phyloP scores from a whole-genome alignment of 2,113 vertebrate species.

The Menura novaehollandiae region DNA sequence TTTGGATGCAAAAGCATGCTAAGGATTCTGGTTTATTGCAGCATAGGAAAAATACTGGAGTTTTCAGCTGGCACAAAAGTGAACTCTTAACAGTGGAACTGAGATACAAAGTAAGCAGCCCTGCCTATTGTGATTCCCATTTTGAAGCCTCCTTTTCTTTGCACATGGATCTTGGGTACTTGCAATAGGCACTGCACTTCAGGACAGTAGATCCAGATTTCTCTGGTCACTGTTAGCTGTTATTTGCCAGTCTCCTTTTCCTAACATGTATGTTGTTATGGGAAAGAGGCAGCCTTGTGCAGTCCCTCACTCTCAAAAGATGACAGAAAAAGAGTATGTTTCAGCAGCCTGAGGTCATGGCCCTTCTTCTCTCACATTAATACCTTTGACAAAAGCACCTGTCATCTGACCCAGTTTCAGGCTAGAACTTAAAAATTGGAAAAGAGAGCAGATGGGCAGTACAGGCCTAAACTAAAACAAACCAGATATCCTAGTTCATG shows the following conservation, averaged over 20 bases:
- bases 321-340: not conserved
- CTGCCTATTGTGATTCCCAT: not conserved
- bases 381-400: not conserved
- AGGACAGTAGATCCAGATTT: not conserved
- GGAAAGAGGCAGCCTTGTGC: not conserved
- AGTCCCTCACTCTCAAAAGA: not conserved
- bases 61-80: not conserved
- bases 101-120: not conserved
- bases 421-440: not conserved
- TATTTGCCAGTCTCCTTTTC: not conserved
- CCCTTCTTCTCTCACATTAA: not conserved
- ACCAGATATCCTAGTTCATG: not conserved
- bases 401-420: not conserved
- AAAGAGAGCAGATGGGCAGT: not conserved
- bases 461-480: not conserved
- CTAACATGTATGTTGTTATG: not conserved
- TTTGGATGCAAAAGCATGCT: not conserved
- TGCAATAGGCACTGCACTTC: not conserved
- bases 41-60: not conserved
- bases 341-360: not conserved
- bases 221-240: not conserved
- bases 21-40: not conserved
- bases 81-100: not conserved
- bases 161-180: not conserved
- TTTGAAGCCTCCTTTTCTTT: not conserved